Base-by-base conservation (phyloP, 2,888 invertebrate species). In the Drosophila sordidula region DNA sequence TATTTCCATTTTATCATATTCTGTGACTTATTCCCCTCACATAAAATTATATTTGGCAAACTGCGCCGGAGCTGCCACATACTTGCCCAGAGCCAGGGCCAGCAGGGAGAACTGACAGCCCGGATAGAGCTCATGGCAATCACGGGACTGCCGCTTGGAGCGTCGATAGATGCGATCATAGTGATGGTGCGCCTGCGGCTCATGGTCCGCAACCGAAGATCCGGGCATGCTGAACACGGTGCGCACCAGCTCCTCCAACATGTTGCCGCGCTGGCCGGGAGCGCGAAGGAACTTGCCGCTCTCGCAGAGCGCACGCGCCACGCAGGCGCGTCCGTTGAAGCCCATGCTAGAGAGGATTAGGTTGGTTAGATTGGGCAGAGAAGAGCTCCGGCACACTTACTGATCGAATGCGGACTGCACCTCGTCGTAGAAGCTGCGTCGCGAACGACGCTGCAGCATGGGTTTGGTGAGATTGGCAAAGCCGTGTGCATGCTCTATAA, bases 221-320 rank as follows among this genome's bases (percentile, higher is more conserved):
- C 45, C 14, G 1, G 92, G 92, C 26, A 91, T 47, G 36, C 69
- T 94, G 78, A 96, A 95, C 25, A 96, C 92, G 14, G 94, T 94
- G 79, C 95, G 93, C 67, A 96, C 93, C 91, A 96, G 94, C 91
- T 96, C 95, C 75, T 95, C 94, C 1, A 95, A 90, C 92, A 96
- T 94, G 58, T 95, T 95, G 12, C 93, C 94, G 11, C 94, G 94
- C 0, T 94, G 93, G 11, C 94, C 93, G 0, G 67, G 36, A 1
- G 58, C 54, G 9, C 70, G 65, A 36, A 96, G 92, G 12, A 94
- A 93, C 70, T 95, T 94, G 0, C 95, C 94, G 3, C 95, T 94
- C 89, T 96, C 96, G 90, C 96, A 96, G 0, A 96, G 91, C 0
- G 96, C 95, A 58, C 95, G 94, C 44, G 95, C 92, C 41, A 96